Conservation (phyloP, 2,113 vertebrate genomes). For the Reinhardtius hippoglossoides region DNA sequence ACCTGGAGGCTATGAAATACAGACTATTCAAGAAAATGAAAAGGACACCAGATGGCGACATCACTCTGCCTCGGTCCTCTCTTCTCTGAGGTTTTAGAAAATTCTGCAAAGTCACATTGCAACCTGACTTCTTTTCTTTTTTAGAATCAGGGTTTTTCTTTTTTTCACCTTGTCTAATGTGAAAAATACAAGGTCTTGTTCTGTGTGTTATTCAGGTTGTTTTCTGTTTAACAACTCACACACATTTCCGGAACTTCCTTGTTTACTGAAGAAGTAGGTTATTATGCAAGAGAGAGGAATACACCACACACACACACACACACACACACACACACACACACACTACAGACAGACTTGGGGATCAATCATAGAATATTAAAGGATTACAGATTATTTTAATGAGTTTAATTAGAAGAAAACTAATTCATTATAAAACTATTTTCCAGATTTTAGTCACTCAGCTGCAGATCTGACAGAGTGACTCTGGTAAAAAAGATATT, state of each 20-base stretch:
- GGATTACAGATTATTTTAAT: neutral
- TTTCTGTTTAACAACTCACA: neutral
- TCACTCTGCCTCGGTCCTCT: neutral
- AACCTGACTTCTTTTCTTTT: neutral
- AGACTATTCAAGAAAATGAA: neutral
- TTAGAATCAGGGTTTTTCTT: neutral
- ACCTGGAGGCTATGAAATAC: too few relatives aligned
- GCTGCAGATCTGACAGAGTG: neutral
- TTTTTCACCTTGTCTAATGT: neutral
- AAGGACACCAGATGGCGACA: conserved; percentile 65
- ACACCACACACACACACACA: neutral
- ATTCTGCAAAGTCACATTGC: neutral
- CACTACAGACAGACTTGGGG: too few relatives aligned
- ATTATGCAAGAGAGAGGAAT: neutral
- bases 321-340: too few relatives aligned
- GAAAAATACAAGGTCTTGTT: neutral
- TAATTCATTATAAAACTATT: neutral
- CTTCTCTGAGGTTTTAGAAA: neutral
- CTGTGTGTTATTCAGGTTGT: neutral
- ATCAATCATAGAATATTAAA: neutral
- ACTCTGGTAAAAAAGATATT: neutral
- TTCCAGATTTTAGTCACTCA: neutral
- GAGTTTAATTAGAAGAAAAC: neutral
- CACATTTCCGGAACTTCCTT: neutral
- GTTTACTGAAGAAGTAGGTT: neutral